These are phyloP conservation scores for Saccostrea echinata DNA, from an alignment of 1,140 invertebrate species.

Conservation along the genomic window DNA sequence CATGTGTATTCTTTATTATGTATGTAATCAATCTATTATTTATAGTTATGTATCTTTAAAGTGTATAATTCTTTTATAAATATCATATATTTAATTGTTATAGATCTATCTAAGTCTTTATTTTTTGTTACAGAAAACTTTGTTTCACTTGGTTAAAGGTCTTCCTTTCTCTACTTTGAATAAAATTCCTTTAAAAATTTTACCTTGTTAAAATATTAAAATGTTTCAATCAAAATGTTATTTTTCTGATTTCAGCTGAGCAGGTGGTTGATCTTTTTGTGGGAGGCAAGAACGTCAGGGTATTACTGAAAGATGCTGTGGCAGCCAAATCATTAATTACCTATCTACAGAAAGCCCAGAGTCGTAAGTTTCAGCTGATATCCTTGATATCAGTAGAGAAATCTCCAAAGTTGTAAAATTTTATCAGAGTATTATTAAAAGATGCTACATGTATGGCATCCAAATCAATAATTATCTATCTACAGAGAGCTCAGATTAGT, in stretches of 20 bases:
- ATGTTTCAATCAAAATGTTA: not conserved
- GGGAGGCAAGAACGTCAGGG: not conserved
- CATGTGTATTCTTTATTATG: not conserved
- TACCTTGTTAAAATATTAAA: too few relatives aligned
- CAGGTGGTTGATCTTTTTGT: conserved; percentile 2
- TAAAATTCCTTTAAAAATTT: too few relatives aligned
- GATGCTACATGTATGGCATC: too few relatives aligned
- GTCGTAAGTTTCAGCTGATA: not conserved
- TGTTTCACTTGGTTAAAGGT: too few relatives aligned
- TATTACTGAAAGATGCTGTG: not conserved
- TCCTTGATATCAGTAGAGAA: not conserved
- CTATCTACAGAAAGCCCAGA: not conserved
- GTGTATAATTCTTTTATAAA: too few relatives aligned
- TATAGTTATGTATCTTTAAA: too few relatives aligned
- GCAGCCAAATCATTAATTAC: not conserved
- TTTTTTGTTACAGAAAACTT: too few relatives aligned
- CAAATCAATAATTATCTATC: not conserved
- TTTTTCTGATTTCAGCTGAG: conserved; percentile 14
- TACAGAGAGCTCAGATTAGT: not conserved
- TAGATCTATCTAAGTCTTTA: too few relatives aligned
- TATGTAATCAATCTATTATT: not conserved
- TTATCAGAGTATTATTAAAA: too few relatives aligned
- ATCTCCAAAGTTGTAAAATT: not conserved
- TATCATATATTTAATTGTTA: too few relatives aligned
- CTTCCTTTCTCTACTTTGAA: too few relatives aligned